These are phyloP conservation scores for Pygocentrus nattereri DNA, from an alignment of 2,797 vertebrate genomes.

Conservation along the genomic window DNA sequence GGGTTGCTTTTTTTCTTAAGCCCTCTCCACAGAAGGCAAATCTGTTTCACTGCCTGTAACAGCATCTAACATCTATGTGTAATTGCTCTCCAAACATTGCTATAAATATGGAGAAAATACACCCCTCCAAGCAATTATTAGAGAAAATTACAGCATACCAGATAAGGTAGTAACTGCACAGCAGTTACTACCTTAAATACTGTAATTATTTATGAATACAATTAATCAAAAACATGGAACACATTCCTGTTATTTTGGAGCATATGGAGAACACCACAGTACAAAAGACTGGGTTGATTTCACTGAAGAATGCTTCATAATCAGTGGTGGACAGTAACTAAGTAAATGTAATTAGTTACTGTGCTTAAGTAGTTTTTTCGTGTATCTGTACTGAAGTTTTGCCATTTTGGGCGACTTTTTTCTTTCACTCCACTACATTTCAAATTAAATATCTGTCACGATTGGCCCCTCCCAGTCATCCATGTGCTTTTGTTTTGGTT, in stretches of 20 bases:
- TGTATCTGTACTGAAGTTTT: too few species aligned
- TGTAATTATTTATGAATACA: slow-evolving; percentile 17
- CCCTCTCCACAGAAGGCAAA: background rate
- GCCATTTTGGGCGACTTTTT: too few species aligned
- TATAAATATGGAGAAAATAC: slow-evolving; percentile 6
- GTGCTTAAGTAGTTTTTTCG: too few species aligned
- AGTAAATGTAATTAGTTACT: too few species aligned
- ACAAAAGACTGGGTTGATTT: background rate
- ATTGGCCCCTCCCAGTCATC: too few species aligned
- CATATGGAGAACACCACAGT: background rate
- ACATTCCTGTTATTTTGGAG: background rate
- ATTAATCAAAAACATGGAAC: background rate
- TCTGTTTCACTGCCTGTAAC: background rate
- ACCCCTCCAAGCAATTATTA: background rate
- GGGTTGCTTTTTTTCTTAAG: background rate
- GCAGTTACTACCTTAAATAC: background rate
- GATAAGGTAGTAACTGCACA: slow-evolving; percentile 14
- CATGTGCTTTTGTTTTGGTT: too few species aligned
- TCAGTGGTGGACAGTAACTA: too few species aligned
- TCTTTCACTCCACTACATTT: too few species aligned
- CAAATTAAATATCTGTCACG: too few species aligned
- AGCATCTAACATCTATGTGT: background rate
- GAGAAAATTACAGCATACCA: background rate
- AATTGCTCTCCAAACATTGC: background rate
- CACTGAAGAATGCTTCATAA: background rate